phyloP scores from a whole-genome alignment of 1,140 invertebrate genomes.

The Lutraria rhynchaena region DNA sequence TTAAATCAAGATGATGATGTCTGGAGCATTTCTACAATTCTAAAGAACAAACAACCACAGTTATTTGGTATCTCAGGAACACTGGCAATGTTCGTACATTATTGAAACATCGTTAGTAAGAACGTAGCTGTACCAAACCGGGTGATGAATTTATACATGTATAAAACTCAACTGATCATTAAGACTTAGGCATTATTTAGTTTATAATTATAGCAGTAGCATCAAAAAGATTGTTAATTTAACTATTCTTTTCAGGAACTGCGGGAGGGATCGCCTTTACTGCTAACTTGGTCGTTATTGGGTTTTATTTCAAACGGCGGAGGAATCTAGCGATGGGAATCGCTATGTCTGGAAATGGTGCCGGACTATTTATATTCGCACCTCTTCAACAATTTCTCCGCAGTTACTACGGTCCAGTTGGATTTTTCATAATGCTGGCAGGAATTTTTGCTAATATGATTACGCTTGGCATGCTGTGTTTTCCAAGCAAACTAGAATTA shows the following conservation, averaged over 20 bases:
- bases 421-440: slow-evolving; percentile 50
- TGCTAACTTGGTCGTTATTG: slow-evolving; percentile 32
- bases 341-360: slow-evolving; percentile 27
- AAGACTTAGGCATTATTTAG: too few species aligned
- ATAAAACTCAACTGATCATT: too few species aligned
- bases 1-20: too few species aligned
- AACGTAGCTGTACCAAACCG: too few species aligned
- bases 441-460: slow-evolving; percentile 30
- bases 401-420: slow-evolving; percentile 37
- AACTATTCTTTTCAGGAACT: slow-evolving; percentile 16
- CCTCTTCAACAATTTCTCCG: slow-evolving; percentile 11
- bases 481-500: slow-evolving; percentile 34
- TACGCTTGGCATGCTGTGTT: slow-evolving; percentile 38
- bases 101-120: too few species aligned
- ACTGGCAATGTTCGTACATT: too few species aligned
- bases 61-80: too few species aligned
- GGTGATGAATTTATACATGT: too few species aligned
- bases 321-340: slow-evolving; percentile 43
- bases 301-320: slow-evolving; percentile 40
- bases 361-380: slow-evolving; percentile 41
- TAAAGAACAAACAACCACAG: too few species aligned
- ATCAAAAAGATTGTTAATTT: background rate
- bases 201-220: too few species aligned
- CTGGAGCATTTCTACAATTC: too few species aligned
- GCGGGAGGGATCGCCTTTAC: slow-evolving; percentile 45